phyloP scores from a whole-genome alignment of 2,888 invertebrate species.

The Drosophila pegasa region DNA sequence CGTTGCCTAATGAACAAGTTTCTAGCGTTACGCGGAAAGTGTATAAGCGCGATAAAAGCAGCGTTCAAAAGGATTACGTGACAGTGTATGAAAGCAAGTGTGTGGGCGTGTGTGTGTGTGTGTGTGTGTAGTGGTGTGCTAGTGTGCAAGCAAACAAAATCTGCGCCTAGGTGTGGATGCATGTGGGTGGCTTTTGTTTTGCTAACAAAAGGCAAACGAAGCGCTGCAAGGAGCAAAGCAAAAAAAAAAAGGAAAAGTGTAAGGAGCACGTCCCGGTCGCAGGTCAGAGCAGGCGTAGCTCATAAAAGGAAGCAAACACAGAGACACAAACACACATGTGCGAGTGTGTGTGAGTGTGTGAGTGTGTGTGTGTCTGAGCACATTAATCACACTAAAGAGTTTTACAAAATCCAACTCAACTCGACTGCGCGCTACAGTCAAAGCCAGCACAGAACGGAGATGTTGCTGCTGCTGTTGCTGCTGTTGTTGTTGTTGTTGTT shows the following conservation, averaged over 20 bases:
- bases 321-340: slow-evolving; percentile 15
- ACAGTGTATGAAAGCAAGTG: slow-evolving; percentile 6
- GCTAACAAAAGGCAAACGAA: slow-evolving; percentile 70
- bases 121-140: slow-evolving; percentile 15
- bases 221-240: slow-evolving; percentile 13
- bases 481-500: slow-evolving; percentile 62
- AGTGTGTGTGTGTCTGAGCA: slow-evolving; percentile 52
- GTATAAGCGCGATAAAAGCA: slow-evolving; percentile 78
- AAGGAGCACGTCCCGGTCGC: slow-evolving; percentile 77
- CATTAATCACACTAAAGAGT: slow-evolving; percentile 81
- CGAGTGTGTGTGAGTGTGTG: slow-evolving; percentile 33
- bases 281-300: slow-evolving; percentile 66
- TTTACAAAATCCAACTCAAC: slow-evolving; percentile 75
- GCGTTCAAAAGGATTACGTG: slow-evolving; percentile 73
- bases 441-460: slow-evolving; percentile 10
- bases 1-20: slow-evolving; percentile 53
- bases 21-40: slow-evolving; percentile 31
- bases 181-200: slow-evolving; percentile 76
- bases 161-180: slow-evolving; percentile 33
- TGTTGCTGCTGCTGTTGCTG: slow-evolving; percentile 26
- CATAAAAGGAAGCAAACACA: slow-evolving; percentile 74
- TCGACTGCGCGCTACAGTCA: slow-evolving; percentile 38
- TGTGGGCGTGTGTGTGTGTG: slow-evolving; percentile 7
- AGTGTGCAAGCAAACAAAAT: slow-evolving; percentile 40
- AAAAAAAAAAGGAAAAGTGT: slow-evolving; percentile 75